These are phyloP conservation scores for Apostichopus parvimensis DNA, from an alignment of 35 echinoderm and acorn worm genomes.

Conservation along the genomic window DNA sequence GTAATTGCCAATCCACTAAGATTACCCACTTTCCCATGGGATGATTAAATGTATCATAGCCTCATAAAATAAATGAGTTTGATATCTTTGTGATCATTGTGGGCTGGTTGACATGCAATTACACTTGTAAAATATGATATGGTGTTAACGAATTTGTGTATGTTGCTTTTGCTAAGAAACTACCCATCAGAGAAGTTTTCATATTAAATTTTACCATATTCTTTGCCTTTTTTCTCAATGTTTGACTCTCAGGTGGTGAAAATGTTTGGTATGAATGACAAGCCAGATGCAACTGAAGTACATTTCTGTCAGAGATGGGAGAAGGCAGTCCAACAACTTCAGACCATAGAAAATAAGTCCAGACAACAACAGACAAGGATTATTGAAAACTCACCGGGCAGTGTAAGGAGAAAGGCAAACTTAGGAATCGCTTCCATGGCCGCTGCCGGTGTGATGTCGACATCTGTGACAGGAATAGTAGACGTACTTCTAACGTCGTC, in stretches of 20 bases:
- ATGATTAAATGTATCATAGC: too few relatives aligned
- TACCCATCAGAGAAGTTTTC: too few relatives aligned
- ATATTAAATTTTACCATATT: too few relatives aligned
- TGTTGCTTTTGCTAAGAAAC: too few relatives aligned
- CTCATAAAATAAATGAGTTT: too few relatives aligned
- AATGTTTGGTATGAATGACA: slow-evolving; percentile 88
- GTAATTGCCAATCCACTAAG: too few relatives aligned
- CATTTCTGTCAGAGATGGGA: slow-evolving; percentile 83
- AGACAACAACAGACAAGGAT: background rate
- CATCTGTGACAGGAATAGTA: slow-evolving; percentile 70
- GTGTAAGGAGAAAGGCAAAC: background rate
- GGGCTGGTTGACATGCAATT: too few relatives aligned
- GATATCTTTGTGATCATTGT: too few relatives aligned
- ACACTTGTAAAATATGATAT: too few relatives aligned
- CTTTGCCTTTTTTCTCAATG: background rate
- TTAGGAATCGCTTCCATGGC: slow-evolving; percentile 79
- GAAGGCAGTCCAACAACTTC: slow-evolving; percentile 63
- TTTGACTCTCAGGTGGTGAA: slow-evolving; percentile 76
- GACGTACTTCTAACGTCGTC: slow-evolving; percentile 74
- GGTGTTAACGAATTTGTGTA: too few relatives aligned
- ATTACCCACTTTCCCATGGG: too few relatives aligned
- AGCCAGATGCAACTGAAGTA: slow-evolving; percentile 82
- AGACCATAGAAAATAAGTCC: slow-evolving; percentile 65
- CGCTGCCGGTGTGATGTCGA: slow-evolving; percentile 74
- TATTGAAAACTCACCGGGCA: background rate